A percentile compares a stretch with the other conserved stretches of the same genome.
Conservation (phyloP, 2,888 invertebrate genomes). For the Fragum fragum region DNA sequence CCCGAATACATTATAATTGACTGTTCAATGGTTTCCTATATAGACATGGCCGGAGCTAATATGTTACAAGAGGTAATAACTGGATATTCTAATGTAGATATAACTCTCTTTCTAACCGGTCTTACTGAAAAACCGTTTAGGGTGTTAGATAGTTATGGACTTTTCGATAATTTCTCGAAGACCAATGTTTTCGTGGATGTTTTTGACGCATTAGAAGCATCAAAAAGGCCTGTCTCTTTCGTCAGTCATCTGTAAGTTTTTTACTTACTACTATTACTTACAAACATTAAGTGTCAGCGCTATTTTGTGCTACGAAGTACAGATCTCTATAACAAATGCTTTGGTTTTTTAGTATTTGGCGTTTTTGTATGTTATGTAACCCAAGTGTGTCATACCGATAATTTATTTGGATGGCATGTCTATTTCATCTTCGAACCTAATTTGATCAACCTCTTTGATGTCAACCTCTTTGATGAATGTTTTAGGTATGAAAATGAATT, state of each 20-base stretch:
- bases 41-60: conserved; percentile 77
- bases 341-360: too few relatives aligned
- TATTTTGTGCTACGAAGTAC: too few relatives aligned
- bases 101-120: conserved; percentile 42
- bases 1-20: conserved; percentile 69
- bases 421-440: too few relatives aligned
- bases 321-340: too few relatives aligned
- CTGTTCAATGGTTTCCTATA: conserved; percentile 74
- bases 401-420: too few relatives aligned
- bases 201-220: conserved; percentile 45
- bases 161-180: conserved; percentile 49
- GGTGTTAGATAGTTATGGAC: conserved; percentile 36
- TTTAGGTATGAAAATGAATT: too few relatives aligned
- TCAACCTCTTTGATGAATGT: too few relatives aligned
- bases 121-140: conserved; percentile 16
- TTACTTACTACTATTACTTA: too few relatives aligned
- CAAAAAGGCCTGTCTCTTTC: background rate
- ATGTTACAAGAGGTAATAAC: conserved; percentile 68
- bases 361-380: too few relatives aligned
- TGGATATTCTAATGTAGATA: conserved; percentile 56
- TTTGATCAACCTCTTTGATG: too few relatives aligned
- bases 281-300: too few relatives aligned
- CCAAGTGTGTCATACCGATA: too few relatives aligned
- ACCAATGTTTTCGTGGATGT: conserved; percentile 46
- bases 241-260: background rate